phyloP scores from a whole-genome alignment of 2,797 vertebrate genomes.

The Garrulus glandarius region DNA sequence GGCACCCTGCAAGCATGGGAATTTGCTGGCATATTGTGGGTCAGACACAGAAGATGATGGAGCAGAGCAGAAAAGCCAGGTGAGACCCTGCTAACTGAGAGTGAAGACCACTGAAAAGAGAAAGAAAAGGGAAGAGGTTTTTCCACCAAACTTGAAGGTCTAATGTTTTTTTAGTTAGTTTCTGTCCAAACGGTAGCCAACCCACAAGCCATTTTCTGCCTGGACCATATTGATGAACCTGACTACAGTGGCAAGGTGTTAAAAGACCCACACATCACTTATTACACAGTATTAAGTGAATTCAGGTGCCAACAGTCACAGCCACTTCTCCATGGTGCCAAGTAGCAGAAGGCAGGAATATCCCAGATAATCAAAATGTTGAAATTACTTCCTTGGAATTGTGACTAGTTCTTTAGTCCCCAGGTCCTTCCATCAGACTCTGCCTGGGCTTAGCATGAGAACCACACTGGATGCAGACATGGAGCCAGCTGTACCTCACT shows the following conservation, averaged over 20 bases:
- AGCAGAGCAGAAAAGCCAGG: background rate
- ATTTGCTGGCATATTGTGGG: background rate
- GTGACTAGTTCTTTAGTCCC: background rate
- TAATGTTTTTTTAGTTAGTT: background rate
- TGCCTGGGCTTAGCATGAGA: background rate
- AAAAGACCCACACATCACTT: background rate
- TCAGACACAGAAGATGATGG: background rate
- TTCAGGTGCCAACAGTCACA: background rate
- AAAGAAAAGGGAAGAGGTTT: background rate
- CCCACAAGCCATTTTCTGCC: background rate
- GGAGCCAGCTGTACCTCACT: background rate
- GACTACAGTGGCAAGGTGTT: background rate
- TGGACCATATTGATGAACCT: background rate
- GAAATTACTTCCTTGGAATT: background rate
- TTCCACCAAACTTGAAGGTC: background rate
- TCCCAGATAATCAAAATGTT: background rate
- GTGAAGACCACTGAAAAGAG: background rate
- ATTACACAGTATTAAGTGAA: background rate
- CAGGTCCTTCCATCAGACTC: background rate
- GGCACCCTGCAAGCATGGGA: background rate
- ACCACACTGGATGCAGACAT: background rate
- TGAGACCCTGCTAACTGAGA: background rate
- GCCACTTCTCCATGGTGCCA: background rate
- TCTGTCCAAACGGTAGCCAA: background rate
- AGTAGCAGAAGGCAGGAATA: background rate